A percentile compares a stretch with the other conserved stretches of the same genome.
These are phyloP conservation scores for Perccottus glenii DNA, from an alignment of 2,113 vertebrate species.

Conservation along the genomic window DNA sequence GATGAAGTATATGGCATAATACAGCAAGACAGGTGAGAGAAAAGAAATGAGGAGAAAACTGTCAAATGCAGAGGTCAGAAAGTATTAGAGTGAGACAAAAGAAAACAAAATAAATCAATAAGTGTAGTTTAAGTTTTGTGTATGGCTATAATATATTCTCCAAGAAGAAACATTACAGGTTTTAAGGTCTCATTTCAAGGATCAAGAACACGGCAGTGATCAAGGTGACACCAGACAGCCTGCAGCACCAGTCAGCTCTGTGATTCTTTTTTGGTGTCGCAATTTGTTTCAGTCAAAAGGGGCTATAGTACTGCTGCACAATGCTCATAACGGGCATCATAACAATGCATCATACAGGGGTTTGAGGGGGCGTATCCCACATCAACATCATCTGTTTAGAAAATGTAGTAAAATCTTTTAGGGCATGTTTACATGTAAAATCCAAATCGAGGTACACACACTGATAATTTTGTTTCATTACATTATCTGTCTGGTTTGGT, in stretches of 20 bases:
- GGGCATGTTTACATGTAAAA: too few relatives aligned
- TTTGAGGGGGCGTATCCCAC: neutral
- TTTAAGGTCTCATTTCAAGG: slow-evolving; percentile 27
- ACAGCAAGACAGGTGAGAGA: neutral
- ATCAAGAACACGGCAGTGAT: slow-evolving; percentile 41
- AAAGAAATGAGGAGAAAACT: neutral
- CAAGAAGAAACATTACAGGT: slow-evolving; percentile 26
- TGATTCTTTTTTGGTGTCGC: slow-evolving; percentile 30
- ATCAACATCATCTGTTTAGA: neutral
- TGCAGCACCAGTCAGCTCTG: slow-evolving; percentile 28
- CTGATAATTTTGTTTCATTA: too few relatives aligned
- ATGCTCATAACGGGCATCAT: neutral
- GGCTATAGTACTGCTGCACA: slow-evolving; percentile 6
- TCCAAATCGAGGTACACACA: too few relatives aligned
- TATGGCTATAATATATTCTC: slow-evolving; percentile 13
- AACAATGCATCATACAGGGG: slow-evolving; percentile 10
- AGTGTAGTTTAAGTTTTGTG: slow-evolving; percentile 5
- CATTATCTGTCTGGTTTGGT: too few relatives aligned
- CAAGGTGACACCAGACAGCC: slow-evolving; percentile 30
- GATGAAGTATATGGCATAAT: neutral
- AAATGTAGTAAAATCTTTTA: neutral
- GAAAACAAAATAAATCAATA: slow-evolving; percentile 15
- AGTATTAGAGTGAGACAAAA: neutral
- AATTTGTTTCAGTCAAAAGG: slow-evolving; percentile 42
- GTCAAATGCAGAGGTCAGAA: neutral